Base-by-base conservation (phyloP, 2,113 vertebrate genomes). In the Solea senegalensis region DNA sequence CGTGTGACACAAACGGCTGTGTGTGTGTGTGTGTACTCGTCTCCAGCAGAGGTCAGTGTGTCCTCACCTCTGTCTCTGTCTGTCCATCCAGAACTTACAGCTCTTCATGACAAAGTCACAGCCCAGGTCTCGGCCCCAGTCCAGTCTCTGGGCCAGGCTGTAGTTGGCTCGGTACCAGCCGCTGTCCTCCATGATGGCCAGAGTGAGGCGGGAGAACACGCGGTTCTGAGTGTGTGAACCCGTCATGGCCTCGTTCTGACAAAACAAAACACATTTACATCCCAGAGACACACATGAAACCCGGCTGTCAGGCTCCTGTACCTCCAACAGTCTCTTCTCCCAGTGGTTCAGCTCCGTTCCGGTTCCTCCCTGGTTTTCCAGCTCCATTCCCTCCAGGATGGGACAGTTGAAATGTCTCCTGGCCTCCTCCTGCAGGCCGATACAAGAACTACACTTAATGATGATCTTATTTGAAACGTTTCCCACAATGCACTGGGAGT, bases 131-230 rank as follows among this genome's bases (percentile, higher is more conserved):
- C 92, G 94, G 26, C 98, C 98, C 98, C 98, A 99, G 66, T 97
- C 95, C 80, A 99, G 90, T 65, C 94, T 95, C 90, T 99, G 95
- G 2, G 98, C 97, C 95, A 97, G 94, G 91, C 96, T 98, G 88
- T 99, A 99, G 91, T 99, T 96, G n/a, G 96, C 98, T 63, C 94
- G 92, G 90, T 99, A 99, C 98, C 98, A 99, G 65, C 97, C 98
- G 7, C 96, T 98, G 81, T 99, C 98, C 87, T 99, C 98, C 97
- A 99, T 98, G 88, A 98, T 92, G 10, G 98, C 97, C 85, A 99
- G 92, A 1, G 98, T 98, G 72, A 99, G 95, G 53, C 97, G 94
- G 44, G 97, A 99, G 70, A 99, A 96, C 56, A 98, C 96, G 45
- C 97, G 89, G 88, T 97, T 98, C 90, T 98, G 97, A 2, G 97